Percentiles rank a stretch among this genome's conserved stretches.
Evolutionary conservation across 2,113 vertebrate genomes (phyloP).

Genomic region (Hipposideros armiger): DNA sequence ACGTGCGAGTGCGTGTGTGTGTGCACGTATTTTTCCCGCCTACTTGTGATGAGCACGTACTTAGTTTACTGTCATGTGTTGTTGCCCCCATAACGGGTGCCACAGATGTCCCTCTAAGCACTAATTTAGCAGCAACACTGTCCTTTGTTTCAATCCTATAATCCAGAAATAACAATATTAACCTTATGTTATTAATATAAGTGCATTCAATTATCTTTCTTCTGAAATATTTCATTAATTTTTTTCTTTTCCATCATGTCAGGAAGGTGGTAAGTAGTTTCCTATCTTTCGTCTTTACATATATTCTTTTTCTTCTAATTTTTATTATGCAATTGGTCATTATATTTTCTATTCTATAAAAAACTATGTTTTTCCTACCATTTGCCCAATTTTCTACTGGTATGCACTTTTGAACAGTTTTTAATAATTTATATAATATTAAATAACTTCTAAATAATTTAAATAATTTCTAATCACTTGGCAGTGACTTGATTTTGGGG

Average conservation of each 20-base stretch:
- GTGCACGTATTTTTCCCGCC: not conserved
- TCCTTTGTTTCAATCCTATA: not conserved
- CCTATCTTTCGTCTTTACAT: not conserved
- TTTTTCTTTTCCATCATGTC: not conserved
- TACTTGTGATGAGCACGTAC: not conserved
- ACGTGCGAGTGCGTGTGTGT: accelerated
- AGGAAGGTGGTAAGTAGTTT: not conserved
- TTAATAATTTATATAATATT: not conserved
- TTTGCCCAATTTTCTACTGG: not conserved
- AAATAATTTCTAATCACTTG: not conserved
- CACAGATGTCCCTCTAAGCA: not conserved
- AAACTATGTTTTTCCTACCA: not conserved
- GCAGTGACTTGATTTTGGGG: no score
- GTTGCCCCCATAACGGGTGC: not conserved
- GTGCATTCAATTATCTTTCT: not conserved
- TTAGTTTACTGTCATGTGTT: not conserved
- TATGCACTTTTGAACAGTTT: not conserved
- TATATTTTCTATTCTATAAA: not conserved
- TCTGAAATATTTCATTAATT: not conserved
- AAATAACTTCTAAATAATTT: no score
- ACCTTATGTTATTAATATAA: not conserved
- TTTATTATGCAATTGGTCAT: not conserved
- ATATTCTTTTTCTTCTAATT: not conserved
- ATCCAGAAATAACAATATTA: not conserved
- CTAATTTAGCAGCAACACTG: not conserved